Base-by-base conservation (phyloP, 2,888 invertebrate species). In the Eupeodes latifasciatus region DNA sequence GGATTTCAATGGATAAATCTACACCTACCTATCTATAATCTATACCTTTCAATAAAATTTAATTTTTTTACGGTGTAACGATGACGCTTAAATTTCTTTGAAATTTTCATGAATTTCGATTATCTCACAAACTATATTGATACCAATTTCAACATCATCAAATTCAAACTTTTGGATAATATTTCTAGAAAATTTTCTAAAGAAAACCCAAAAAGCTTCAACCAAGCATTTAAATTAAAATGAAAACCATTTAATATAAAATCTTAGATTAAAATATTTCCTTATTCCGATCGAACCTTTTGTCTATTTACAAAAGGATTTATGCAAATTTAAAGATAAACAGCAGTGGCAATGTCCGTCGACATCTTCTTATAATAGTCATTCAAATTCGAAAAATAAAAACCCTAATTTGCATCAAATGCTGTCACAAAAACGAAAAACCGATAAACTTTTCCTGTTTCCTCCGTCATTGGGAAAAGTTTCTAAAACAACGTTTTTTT, bases 321-420 rank as follows among this genome's bases (percentile, higher is more conserved):
- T 61, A 61, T 40, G n/a, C 16, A 61, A 61, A 61, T 16, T 40
- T 16, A 36, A n/a, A 36, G n/a, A 61, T 61, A 16, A 62, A 62
- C 40, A 5, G 40, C 40, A 40, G 9, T 40, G 11, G 2, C 11
- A 16, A 40, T 44, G 40, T 44, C 16, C 40, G 12, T 62, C 16
- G 11, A 62, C 40, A 40, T 16, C n/a, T 61, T 62, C 3, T 0
- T 27, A 27, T 27, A 27, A 16, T 4, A 62, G 40, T 62, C 11
- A 16, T 51, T 51, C 14, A 49, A 55, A 40, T 16, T 7, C 59
- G 14, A 49, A 55, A 47, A 69, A 49, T 47, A n/a, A 19, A 62
- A 49, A 66, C 19, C 27, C 14, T 27, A 14, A 49, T 66, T 51
- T n/a, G 10, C 74, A 59, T 75, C 81, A 76, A 64, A 62, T 77